Evolutionary conservation across 2,888 invertebrate species (phyloP), one percentile per base, ranked within the genome.

Genomic region (Papilio elwesi): DNA sequence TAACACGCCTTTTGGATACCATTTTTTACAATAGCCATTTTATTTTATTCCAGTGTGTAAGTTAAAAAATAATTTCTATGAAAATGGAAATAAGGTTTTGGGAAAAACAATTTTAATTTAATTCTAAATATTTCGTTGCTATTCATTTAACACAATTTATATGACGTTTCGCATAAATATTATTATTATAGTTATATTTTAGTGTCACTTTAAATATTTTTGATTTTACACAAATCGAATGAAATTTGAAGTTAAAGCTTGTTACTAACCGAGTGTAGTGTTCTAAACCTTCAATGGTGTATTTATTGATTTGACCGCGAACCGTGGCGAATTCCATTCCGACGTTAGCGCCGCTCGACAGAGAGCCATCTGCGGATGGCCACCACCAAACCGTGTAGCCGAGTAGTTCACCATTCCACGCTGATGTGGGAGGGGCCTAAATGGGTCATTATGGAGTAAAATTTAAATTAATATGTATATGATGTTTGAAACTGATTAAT

Each of bases 381-480:
- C 93, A 94, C 95, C 96, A 97, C 85, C 96, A 96, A 0, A 97
- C 96, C 43, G 96, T 96, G 85, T 97, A 97, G 0, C 97, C 97
- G 38, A 96, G 92, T 48, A 97, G 94, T 81, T 96, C 96, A 0
- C 97, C 97, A 80, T 97, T 97, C 95, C 96, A 96, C 0, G 96
- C 94, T 38, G 96, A 95, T 0, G 95, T 85, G 2, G 95, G 94
- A 16, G 97, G 97, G 9, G 96, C 95, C 95, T 96, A 78, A 43
- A 43, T 2, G 26, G 26, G 26, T 43, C 9, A 43, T 43, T 43
- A 43, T 43, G 43, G 43, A 43, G 43, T 43, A 9, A 43, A 43
- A 43, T 43, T 43, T 43, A 9, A 7, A 43, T 43, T 43, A 9
- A 43, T 9, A 43, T n/a, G n/a, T n/a, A n/a, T 9, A 9, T 43